Conservation (phyloP, 1,140 invertebrate species). For the Drosophila nasuta region DNA sequence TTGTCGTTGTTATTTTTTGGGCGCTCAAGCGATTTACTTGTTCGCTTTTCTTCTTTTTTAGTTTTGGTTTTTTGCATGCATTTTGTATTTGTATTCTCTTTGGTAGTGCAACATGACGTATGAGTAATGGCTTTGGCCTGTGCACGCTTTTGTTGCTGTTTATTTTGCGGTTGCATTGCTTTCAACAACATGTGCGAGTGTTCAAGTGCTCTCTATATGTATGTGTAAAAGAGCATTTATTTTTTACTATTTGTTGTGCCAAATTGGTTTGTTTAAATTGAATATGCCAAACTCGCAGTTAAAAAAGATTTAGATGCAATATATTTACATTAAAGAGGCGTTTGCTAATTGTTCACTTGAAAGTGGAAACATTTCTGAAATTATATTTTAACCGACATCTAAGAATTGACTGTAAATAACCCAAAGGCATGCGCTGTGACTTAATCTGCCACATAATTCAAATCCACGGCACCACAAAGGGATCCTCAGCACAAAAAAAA, state of each 20-base stretch:
- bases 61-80: constrained; percentile 47
- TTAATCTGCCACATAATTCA: constrained; percentile 78
- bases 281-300: constrained; percentile 49
- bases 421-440: constrained; percentile 70
- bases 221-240: constrained; percentile 18
- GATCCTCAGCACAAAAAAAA: constrained; percentile 39
- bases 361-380: not conserved
- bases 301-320: not conserved
- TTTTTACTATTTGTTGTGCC: constrained; percentile 48
- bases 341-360: constrained; percentile 1
- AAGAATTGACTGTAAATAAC: constrained; percentile 62
- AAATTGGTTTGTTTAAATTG: constrained; percentile 80
- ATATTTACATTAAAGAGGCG: not conserved
- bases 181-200: constrained; percentile 31
- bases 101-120: constrained; percentile 72
- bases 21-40: constrained; percentile 59
- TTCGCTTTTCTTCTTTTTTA: constrained; percentile 16
- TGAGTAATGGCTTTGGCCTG: constrained; percentile 76
- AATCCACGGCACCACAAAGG: constrained; percentile 55
- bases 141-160: constrained; percentile 54
- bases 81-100: constrained; percentile 74
- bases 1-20: constrained; percentile 62
- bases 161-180: constrained; percentile 75
- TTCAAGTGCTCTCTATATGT: constrained; percentile 9
- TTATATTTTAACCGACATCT: not conserved